phyloP scores from a whole-genome alignment of 64 coral and sea anemone genomes.

The Hydrozoanthus tunicans region DNA sequence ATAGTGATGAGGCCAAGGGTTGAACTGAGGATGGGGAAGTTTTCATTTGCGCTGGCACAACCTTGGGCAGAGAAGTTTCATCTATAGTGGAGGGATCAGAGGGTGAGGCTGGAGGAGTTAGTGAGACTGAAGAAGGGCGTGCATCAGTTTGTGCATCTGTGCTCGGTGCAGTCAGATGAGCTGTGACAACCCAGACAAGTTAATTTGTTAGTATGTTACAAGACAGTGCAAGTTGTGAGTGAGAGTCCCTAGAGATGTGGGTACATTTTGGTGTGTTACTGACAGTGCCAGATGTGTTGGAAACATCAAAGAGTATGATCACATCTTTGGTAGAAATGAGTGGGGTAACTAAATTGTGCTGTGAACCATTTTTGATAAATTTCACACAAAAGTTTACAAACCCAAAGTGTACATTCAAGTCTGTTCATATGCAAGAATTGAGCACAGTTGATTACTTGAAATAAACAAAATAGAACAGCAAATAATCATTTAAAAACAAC shows the following conservation, averaged over 20 bases:
- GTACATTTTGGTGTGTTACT: neutral
- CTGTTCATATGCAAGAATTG: too few relatives aligned
- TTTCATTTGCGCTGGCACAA: neutral
- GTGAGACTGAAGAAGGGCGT: conserved; percentile 59
- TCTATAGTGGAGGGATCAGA: conserved; percentile 85
- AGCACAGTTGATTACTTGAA: too few relatives aligned
- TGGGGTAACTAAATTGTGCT: too few relatives aligned
- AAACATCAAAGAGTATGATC: neutral
- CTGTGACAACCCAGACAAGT: conserved; percentile 62
- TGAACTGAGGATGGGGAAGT: neutral
- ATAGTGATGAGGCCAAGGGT: neutral
- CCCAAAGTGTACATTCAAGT: too few relatives aligned
- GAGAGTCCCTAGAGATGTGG: neutral
- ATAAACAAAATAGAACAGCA: too few relatives aligned
- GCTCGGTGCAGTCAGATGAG: conserved; percentile 69
- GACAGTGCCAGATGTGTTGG: neutral
- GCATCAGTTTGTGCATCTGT: conserved; percentile 65
- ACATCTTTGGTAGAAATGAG: too few relatives aligned
- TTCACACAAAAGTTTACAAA: too few relatives aligned
- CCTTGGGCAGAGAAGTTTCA: conserved; percentile 51
- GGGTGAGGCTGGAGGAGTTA: conserved; percentile 97
- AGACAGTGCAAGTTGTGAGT: neutral
- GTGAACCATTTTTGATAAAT: too few relatives aligned
- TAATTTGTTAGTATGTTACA: conserved; percentile 64
- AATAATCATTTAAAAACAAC: too few relatives aligned